A percentile compares a stretch with the other conserved stretches of the same genome.
phyloP scores from a whole-genome alignment of 2,797 vertebrate species.

The Pseudomugil gertrudae region DNA sequence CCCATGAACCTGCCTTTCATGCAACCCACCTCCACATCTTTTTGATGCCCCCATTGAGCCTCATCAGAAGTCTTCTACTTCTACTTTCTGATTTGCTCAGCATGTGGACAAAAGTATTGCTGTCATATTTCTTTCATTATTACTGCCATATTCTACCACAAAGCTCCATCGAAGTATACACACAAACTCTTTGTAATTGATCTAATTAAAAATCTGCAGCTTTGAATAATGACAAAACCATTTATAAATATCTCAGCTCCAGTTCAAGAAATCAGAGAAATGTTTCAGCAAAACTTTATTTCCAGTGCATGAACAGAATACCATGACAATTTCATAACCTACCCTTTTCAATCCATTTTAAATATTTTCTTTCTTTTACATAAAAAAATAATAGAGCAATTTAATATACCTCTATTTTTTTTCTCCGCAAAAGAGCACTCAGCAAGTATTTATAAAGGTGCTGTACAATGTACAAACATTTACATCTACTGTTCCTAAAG shows the following conservation, averaged over 20 bases:
- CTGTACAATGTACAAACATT: constrained; percentile 99
- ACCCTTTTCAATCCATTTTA: constrained; percentile 76
- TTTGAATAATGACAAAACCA: background rate
- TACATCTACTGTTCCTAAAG: constrained; percentile 89
- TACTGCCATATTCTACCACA: background rate
- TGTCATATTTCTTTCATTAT: background rate
- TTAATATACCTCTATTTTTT: constrained; percentile 91
- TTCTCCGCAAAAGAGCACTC: constrained; percentile 86
- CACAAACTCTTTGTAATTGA: background rate
- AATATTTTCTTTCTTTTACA: constrained; percentile 86
- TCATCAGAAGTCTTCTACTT: background rate
- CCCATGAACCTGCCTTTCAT: background rate
- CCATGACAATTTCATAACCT: constrained; percentile 78
- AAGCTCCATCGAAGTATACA: background rate
- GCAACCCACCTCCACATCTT: background rate
- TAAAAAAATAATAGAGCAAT: constrained; percentile 99
- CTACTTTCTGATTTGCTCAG: background rate
- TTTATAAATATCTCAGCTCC: background rate
- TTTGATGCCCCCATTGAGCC: background rate
- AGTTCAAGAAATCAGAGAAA: constrained; percentile 26
- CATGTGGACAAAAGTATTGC: background rate
- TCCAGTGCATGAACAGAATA: constrained; percentile 87
- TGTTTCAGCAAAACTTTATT: constrained; percentile 80
- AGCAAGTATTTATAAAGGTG: constrained; percentile 95
- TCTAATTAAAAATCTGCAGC: no score